Conservation (phyloP, 2,113 vertebrate genomes). For the Tapirus terrestris region DNA sequence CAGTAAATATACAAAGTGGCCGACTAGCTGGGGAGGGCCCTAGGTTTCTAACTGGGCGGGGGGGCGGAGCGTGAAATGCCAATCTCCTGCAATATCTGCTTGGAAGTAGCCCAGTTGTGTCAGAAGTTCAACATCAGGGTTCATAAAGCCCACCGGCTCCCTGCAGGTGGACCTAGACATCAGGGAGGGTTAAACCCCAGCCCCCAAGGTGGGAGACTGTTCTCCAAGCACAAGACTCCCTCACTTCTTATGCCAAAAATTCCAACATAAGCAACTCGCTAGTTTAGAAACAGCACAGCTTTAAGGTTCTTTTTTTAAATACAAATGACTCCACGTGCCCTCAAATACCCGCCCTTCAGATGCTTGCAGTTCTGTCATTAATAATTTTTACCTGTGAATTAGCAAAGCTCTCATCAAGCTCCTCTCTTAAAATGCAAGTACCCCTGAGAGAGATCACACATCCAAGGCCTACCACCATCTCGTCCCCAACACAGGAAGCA, state of each 20-base stretch:
- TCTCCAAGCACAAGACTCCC: not conserved
- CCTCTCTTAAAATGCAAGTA: slow-evolving; percentile 45
- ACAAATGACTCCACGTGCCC: not conserved
- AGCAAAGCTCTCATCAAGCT: slow-evolving; percentile 42
- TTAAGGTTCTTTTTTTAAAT: not conserved
- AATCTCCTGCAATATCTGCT: not conserved
- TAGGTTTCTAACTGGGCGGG: not conserved
- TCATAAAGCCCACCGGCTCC: not conserved
- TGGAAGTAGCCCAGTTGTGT: not conserved
- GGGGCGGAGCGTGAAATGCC: not conserved
- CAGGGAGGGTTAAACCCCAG: not conserved
- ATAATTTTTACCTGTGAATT: not conserved
- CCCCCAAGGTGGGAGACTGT: not conserved
- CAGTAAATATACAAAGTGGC: slow-evolving; percentile 16
- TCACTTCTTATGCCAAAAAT: not conserved
- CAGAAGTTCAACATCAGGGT: not conserved
- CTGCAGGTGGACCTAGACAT: not conserved
- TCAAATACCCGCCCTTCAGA: not conserved
- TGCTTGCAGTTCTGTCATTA: not conserved
- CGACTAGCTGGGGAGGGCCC: not conserved
- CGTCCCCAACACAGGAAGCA: not conserved
- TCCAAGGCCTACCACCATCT: not conserved
- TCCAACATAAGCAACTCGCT: not conserved
- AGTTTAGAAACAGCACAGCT: not conserved
- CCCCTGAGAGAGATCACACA: not conserved